phyloP scores from a whole-genome alignment of 2,113 vertebrate species.

The Suncus etruscus region DNA sequence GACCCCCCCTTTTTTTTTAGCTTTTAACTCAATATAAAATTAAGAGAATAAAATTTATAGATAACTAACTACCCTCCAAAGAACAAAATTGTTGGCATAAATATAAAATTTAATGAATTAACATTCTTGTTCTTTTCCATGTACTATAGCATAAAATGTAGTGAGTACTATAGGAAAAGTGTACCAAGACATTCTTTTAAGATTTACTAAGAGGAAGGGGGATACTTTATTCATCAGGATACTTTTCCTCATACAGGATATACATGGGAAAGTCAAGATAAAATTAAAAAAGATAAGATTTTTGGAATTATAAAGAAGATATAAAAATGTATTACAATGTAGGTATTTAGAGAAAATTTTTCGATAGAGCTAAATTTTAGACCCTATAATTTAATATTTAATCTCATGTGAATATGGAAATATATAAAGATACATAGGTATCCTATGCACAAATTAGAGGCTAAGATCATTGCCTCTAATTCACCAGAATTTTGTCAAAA shows the following conservation, averaged over 20 bases:
- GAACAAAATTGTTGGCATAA: neutral
- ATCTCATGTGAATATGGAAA: neutral
- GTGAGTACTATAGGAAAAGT: neutral
- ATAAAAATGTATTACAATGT: neutral
- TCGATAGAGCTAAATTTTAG: neutral
- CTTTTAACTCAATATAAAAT: constrained; percentile 27
- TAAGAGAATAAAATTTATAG: constrained; percentile 48
- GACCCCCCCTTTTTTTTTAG: neutral
- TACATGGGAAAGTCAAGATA: neutral
- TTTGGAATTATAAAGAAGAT: neutral
- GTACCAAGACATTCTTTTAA: neutral
- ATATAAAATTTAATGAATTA: neutral
- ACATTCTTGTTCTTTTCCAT: neutral
- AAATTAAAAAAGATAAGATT: neutral
- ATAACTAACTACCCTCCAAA: neutral
- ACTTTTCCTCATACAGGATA: neutral
- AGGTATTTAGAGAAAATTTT: neutral
- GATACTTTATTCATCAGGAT: neutral
- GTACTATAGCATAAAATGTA: neutral
- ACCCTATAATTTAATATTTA: neutral
- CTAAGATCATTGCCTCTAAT: neutral
- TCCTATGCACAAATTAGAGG: neutral
- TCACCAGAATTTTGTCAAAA: neutral
- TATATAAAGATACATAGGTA: neutral
- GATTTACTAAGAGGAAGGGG: neutral